Percentiles rank a stretch among this genome's conserved stretches.
phyloP scores from a whole-genome alignment of 2,113 vertebrate species.

The Sula dactylatra region DNA sequence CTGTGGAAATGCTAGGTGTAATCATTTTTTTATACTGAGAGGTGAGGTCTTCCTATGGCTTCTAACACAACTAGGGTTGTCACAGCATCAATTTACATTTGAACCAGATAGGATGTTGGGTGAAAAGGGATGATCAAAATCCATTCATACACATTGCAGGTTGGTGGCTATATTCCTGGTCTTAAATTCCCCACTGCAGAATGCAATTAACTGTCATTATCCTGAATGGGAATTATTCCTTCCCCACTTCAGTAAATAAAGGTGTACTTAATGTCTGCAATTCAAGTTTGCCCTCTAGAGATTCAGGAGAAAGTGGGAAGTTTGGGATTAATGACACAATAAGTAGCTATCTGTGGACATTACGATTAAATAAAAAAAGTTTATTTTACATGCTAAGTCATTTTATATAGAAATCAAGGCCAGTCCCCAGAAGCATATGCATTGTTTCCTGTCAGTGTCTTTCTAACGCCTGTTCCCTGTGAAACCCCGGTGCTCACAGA shows the following conservation, averaged over 20 bases:
- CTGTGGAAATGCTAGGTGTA: background rate
- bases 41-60: background rate
- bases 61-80: background rate
- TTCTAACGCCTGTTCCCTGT: background rate
- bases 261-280: background rate
- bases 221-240: background rate
- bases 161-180: background rate
- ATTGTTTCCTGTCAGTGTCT: background rate
- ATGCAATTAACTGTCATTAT: background rate
- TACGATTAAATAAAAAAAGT: background rate
- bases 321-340: background rate
- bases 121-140: background rate
- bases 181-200: background rate
- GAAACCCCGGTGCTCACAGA: background rate
- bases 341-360: background rate
- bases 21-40: background rate
- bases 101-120: background rate
- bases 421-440: background rate
- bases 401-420: background rate
- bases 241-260: background rate
- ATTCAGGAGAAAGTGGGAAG: background rate
- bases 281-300: background rate
- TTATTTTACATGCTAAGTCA: background rate
- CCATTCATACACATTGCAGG: background rate
- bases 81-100: background rate